These are phyloP conservation scores for Craseonycteris thonglongyai DNA, from an alignment of 2,113 vertebrate genomes.

Conservation along the genomic window DNA sequence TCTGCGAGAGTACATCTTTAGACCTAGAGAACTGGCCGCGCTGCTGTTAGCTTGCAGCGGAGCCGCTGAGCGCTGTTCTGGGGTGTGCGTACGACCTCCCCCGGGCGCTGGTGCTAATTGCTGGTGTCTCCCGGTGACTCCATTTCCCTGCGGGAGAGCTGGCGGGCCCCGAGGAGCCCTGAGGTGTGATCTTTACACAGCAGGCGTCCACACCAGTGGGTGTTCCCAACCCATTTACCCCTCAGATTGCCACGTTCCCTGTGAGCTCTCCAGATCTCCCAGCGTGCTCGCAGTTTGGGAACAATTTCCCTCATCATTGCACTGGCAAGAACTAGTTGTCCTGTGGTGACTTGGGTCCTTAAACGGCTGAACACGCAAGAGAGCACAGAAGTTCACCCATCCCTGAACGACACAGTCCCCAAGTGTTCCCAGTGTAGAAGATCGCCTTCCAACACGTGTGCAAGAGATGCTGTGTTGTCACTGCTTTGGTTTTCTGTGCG, in stretches of 20 bases:
- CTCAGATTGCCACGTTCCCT: conserved; percentile 33
- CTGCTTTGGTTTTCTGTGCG: neutral
- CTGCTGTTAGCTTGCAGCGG: neutral
- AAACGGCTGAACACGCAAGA: conserved; percentile 28
- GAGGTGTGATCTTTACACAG: conserved; percentile 19
- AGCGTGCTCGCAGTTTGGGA: conserved; percentile 36
- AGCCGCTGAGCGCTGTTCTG: neutral
- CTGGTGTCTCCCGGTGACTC: neutral
- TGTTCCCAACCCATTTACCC: conserved; percentile 28
- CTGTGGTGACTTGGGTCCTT: conserved; percentile 37
- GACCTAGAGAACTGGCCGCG: neutral
- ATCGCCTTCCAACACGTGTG: neutral
- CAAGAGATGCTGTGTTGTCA: neutral
- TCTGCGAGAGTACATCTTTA: conserved; percentile 7
- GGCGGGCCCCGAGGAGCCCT: neutral
- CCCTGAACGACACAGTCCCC: no score
- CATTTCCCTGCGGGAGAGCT: neutral
- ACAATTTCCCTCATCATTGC: conserved; percentile 27
- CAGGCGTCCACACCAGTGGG: neutral
- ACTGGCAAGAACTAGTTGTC: conserved; percentile 42
- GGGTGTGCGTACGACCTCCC: neutral
- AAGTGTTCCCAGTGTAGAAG: neutral
- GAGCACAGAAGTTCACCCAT: neutral
- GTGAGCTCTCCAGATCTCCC: conserved; percentile 17
- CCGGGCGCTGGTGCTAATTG: conserved; percentile 25